Evolutionary conservation across 1,140 invertebrate genomes (phyloP).

Genomic region (Drosophila prosaltans): DNA sequence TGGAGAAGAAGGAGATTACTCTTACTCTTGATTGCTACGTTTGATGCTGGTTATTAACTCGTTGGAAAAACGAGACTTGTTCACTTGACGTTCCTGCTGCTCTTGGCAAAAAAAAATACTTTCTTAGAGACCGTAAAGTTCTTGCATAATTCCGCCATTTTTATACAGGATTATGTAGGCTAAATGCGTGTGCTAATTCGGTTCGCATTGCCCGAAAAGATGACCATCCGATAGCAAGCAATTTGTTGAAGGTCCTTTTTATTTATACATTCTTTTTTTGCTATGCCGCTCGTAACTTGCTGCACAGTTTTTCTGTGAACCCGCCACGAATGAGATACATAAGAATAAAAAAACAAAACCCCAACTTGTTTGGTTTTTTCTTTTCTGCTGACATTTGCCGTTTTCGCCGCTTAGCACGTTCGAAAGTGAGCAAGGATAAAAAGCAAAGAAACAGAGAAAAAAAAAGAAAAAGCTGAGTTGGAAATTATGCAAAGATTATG

Average conservation of each 20-base stretch:
- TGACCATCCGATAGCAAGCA: conserved; percentile 49
- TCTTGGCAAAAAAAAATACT: conserved; percentile 2
- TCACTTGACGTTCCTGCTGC: background rate
- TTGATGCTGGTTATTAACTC: conserved; percentile 2
- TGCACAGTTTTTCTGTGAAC: background rate
- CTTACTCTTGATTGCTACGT: conserved; percentile 10
- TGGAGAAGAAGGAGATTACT: background rate
- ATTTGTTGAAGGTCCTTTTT: conserved; percentile 35
- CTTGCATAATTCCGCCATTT: conserved; percentile 47
- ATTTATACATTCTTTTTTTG: conserved; percentile 11
- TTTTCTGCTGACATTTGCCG: conserved; percentile 70
- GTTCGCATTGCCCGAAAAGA: background rate
- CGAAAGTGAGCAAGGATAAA: conserved; percentile 1
- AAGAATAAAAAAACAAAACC: conserved; percentile 25
- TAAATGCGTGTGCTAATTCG: conserved; percentile 48
- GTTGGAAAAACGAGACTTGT: conserved; percentile 14
- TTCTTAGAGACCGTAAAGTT: background rate
- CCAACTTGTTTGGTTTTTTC: conserved; percentile 51
- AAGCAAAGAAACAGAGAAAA: background rate
- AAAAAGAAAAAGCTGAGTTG: conserved; percentile 34
- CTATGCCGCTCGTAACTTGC: conserved; percentile 10
- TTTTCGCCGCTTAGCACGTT: conserved; percentile 51
- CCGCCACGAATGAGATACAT: background rate
- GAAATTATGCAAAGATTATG: conserved; percentile 80
- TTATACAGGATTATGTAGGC: conserved; percentile 34